Evolutionary conservation across 2,113 vertebrate species (phyloP), one percentile per base, ranked within the genome.

Genomic region (Sinocyclocheilus anophthalmus): DNA sequence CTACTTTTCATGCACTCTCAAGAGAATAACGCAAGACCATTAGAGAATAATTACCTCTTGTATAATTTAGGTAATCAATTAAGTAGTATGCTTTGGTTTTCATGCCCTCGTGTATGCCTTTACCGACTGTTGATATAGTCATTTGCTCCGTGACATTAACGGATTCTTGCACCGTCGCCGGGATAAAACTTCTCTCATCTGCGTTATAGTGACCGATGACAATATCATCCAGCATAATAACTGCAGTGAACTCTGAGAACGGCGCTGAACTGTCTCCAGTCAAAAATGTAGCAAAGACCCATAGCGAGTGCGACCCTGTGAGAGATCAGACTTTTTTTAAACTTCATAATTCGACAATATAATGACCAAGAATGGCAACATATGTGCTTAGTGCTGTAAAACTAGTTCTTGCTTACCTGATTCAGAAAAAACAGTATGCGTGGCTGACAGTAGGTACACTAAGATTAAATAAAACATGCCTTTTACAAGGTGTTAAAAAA

Each of bases 31-130:
- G 8, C n/a, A 78, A 57, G 12, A 20, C 7, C 63, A 33, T 53
- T 22, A 33, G 37, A 24, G 22, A 33, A 50, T 53, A 67, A 33
- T 11, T 53, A 82, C 80, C 80, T 82, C 4, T 69, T 20, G 80
- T 82, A 16, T 70, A 53, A 33, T 82, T 69, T 22, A 70, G 20
- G 20, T 70, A 8, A 69, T 70, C 42, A 13, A 82, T 70, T 37
- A 70, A 70, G 45, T 53, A 53, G 45, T 50, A 69, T 26, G 79
- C 79, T 67, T 81, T 81, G 61, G 39, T 81, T 81, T 81, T 81
- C 79, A 81, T 81, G n/a, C n/a, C 79, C 14, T 50, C 61, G 24
- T 81, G 79, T 20, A 81, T 81, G 79, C 42, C 79, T 67, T 81
- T 81, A 45, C 4, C 30, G 24, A 81, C 79, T 30, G 61, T 53